A percentile compares a stretch with the other conserved stretches of the same genome.
Conservation (phyloP, 2,888 invertebrate genomes). For the Limnephilus lunatus region DNA sequence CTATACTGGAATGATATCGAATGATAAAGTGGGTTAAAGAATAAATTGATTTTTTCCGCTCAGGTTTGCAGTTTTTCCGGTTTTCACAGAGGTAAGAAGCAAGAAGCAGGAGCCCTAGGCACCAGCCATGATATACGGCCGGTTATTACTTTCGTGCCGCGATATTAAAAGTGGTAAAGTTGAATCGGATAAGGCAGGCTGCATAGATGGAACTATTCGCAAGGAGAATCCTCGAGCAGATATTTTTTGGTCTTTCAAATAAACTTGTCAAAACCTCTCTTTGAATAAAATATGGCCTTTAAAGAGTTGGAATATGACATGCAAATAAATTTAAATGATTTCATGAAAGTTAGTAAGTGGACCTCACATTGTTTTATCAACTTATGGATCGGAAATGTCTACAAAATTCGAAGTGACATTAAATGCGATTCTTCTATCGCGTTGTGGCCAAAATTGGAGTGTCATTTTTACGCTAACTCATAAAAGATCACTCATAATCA, state of each 20-base stretch:
- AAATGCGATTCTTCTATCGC: too few species aligned
- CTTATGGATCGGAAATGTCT: background rate
- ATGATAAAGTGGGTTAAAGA: conserved; percentile 65
- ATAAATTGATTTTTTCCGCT: conserved; percentile 66
- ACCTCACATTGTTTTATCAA: background rate
- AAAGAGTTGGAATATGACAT: background rate
- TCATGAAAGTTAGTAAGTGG: background rate
- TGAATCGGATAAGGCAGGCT: conserved; percentile 48
- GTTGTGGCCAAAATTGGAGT: too few species aligned
- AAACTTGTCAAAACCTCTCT: conserved; percentile 44
- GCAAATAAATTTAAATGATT: background rate
- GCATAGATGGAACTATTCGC: conserved; percentile 47
- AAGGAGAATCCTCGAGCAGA: conserved; percentile 30
- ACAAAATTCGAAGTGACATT: too few species aligned
- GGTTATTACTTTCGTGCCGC: conserved; percentile 63
- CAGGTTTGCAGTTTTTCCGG: conserved; percentile 65
- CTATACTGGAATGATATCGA: conserved; percentile 61
- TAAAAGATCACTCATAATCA: too few species aligned
- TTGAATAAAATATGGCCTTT: background rate
- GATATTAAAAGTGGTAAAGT: conserved; percentile 63
- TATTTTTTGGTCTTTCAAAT: conserved; percentile 48
- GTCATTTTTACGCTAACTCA: too few species aligned
- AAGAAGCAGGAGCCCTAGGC: conserved; percentile 50
- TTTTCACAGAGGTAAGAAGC: conserved; percentile 60
- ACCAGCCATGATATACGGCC: conserved; percentile 63